Percentiles rank a stretch among this genome's conserved stretches.
Conservation (phyloP, 2,797 vertebrate genomes). For the Hydrocynus forskahlii region DNA sequence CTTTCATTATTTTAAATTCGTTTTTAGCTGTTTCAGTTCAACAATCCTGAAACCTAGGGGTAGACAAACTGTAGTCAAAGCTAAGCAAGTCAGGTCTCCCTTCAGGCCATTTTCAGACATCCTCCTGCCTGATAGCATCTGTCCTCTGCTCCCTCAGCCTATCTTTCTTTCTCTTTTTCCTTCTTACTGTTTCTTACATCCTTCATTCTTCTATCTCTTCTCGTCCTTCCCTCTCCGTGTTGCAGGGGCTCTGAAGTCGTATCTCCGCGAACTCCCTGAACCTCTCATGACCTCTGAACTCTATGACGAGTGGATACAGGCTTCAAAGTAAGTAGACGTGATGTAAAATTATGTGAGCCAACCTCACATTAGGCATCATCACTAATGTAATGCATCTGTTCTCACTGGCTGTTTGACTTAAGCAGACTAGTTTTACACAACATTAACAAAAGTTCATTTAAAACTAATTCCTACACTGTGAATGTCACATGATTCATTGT, state of each 20-base stretch:
- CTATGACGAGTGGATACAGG: constrained; percentile 99
- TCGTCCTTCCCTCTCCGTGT: constrained; percentile 52
- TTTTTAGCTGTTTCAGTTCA: no score
- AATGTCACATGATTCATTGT: no score
- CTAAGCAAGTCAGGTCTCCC: constrained; percentile 42
- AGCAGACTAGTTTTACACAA: no score
- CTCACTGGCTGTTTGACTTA: no score
- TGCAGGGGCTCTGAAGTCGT: constrained; percentile 96
- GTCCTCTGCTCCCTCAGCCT: background rate
- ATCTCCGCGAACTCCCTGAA: constrained; percentile 97
- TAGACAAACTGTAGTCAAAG: constrained; percentile 8
- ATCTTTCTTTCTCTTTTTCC: constrained; percentile 20
- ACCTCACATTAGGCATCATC: background rate
- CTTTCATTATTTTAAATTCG: no score
- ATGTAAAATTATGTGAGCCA: background rate
- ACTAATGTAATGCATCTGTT: no score
- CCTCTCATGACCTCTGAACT: constrained; percentile 97
- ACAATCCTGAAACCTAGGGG: no score
- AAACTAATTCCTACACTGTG: no score
- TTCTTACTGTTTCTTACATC: constrained; percentile 19
- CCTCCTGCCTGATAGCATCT: background rate
- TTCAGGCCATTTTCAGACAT: constrained; percentile 38
- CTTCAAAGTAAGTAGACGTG: constrained; percentile 90
- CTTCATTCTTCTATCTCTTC: constrained; percentile 4
- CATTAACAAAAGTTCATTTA: no score